Evolutionary conservation across 2,888 invertebrate species (phyloP).

Genomic region (Drosophila conformis): DNA sequence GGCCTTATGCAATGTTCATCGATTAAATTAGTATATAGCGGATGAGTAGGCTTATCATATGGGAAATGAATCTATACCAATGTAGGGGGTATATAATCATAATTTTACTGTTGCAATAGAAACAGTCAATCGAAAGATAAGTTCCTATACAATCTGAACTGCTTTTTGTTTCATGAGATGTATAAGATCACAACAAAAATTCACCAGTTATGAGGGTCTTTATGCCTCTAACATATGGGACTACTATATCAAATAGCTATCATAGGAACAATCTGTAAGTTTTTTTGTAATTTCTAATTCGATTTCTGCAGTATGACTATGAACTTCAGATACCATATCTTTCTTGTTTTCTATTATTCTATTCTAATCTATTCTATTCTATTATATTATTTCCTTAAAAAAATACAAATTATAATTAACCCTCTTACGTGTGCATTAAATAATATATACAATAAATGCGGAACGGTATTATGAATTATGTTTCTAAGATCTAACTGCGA

Average conservation of each 20-base stretch:
- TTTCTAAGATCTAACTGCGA: rapidly evolving
- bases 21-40: background rate
- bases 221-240: background rate
- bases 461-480: background rate
- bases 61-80: no score
- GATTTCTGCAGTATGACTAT: background rate
- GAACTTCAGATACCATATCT: background rate
- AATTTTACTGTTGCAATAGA: background rate
- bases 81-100: background rate
- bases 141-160: rapidly evolving
- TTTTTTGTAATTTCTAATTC: background rate
- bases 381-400: background rate
- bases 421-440: background rate
- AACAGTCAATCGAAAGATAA: background rate
- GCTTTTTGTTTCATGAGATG: background rate
- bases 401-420: background rate
- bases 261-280: background rate
- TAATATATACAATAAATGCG: background rate
- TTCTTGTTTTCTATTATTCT: background rate
- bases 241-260: background rate
- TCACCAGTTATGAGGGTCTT: background rate
- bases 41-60: background rate
- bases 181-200: rapidly evolving
- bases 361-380: no score
- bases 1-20: background rate